Evolutionary conservation across 2,888 invertebrate species (phyloP).

Genomic region (Conistra vaccinii): DNA sequence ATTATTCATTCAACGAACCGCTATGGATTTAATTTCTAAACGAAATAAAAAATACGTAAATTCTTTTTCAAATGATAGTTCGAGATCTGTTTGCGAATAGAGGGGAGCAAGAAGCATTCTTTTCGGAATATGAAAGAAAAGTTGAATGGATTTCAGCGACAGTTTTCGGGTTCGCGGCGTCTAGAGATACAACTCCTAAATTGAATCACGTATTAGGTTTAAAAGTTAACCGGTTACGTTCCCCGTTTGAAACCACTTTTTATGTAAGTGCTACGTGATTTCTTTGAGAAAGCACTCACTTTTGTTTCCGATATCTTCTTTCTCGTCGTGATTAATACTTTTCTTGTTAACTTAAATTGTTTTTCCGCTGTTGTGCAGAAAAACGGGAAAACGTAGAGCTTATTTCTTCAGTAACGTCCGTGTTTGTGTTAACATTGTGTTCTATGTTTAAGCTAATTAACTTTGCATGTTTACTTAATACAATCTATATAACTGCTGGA

Average conservation of each 20-base stretch:
- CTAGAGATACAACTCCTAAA: conserved; percentile 87
- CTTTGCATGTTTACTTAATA: conserved; percentile 62
- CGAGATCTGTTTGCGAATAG: conserved; percentile 64
- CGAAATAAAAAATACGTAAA: conserved; percentile 16
- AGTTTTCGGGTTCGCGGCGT: conserved; percentile 81
- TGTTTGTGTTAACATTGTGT: conserved; percentile 57
- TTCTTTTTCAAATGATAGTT: conserved; percentile 28
- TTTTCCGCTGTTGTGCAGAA: conserved; percentile 70
- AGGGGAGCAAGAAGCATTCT: conserved; percentile 71
- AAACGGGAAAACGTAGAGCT: conserved; percentile 55
- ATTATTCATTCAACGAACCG: conserved; percentile 14
- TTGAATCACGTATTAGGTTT: conserved; percentile 90
- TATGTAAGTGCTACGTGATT: conserved; percentile 86
- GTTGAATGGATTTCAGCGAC: conserved; percentile 84
- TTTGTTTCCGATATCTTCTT: conserved; percentile 82
- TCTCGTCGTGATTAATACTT: conserved; percentile 79
- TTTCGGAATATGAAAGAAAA: conserved; percentile 83
- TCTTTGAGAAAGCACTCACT: conserved; percentile 80
- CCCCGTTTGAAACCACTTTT: conserved; percentile 86
- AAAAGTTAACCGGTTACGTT: conserved; percentile 90
- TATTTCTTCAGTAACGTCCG: conserved; percentile 58
- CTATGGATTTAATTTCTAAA: conserved; percentile 15
- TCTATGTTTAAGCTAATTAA: conserved; percentile 63
- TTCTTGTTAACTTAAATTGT: conserved; percentile 80
- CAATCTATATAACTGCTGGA: conserved; percentile 31